Percentiles rank a stretch among this genome's conserved stretches.
Evolutionary conservation across 37 sponge, comb jelly and placozoan species (phyloP).

Genomic region (Cladorhizidae sp.): DNA sequence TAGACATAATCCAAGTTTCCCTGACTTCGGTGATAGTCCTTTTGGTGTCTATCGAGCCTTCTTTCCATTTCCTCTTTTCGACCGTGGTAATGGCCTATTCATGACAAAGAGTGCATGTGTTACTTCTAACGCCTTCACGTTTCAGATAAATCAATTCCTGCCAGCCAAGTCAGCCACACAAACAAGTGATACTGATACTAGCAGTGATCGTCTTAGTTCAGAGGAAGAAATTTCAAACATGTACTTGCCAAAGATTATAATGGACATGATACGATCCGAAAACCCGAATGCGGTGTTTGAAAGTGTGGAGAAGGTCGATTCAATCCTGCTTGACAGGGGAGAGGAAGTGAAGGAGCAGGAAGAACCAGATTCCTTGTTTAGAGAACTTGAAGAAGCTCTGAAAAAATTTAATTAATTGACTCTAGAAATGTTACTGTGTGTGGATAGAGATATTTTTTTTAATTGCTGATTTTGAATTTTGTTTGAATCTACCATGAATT

Average conservation of each 20-base stretch:
- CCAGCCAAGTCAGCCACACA: not conserved
- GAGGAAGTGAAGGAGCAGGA: not conserved
- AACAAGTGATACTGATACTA: not conserved
- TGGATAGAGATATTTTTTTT: no score
- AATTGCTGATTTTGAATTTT: no score
- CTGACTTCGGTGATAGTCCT: not conserved
- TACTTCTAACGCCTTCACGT: slow-evolving; percentile 3
- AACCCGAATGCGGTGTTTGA: not conserved
- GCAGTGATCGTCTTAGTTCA: not conserved
- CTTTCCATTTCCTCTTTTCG: not conserved
- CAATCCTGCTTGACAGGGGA: not conserved
- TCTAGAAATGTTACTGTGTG: no score
- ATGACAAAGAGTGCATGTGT: not conserved
- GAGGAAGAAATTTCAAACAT: not conserved
- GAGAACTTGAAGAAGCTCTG: slow-evolving; percentile 4
- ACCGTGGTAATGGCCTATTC: slow-evolving; percentile 16
- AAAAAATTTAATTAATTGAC: not conserved
- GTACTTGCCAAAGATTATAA: not conserved
- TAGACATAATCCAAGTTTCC: not conserved
- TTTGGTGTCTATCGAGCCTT: slow-evolving; percentile 19
- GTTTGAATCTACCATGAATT: no score
- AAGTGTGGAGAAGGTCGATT: not conserved
- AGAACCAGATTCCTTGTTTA: not conserved
- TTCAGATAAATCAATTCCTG: not conserved
- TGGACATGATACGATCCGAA: not conserved